Evolutionary conservation across 2,888 invertebrate genomes (phyloP).

Genomic region (Glyphotaelius pellucidus): DNA sequence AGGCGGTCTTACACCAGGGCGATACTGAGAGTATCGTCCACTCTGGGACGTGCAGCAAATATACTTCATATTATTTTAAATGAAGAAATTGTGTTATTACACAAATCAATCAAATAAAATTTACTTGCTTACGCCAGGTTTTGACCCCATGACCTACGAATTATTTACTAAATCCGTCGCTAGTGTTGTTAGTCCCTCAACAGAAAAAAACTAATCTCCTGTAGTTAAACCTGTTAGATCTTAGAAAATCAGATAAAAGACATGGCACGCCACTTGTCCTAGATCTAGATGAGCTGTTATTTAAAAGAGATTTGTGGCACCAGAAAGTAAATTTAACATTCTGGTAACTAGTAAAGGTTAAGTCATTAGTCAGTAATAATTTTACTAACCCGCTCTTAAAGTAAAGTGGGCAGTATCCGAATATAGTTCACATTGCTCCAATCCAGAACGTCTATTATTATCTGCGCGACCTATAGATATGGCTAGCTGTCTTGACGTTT

Average conservation of each 20-base stretch:
- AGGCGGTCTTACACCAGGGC: too few species aligned
- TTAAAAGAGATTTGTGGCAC: background rate
- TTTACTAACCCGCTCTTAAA: background rate
- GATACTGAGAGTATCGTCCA: too few species aligned
- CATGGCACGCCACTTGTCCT: background rate
- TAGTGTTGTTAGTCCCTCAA: background rate
- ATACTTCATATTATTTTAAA: too few species aligned
- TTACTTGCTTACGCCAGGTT: too few species aligned
- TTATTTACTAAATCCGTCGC: background rate
- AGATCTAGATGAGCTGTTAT: background rate
- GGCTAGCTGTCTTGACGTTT: background rate
- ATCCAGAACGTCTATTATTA: conserved; percentile 43
- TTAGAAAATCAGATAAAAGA: background rate
- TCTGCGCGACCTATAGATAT: conserved; percentile 32
- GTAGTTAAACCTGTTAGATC: background rate
- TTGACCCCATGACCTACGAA: too few species aligned
- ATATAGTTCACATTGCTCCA: conserved; percentile 10
- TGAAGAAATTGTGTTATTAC: too few species aligned
- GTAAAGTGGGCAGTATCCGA: conserved; percentile 18
- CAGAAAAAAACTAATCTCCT: background rate
- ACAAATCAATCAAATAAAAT: too few species aligned
- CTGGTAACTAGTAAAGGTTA: background rate
- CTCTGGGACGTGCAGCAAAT: too few species aligned
- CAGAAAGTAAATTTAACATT: background rate
- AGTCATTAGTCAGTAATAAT: background rate